Evolutionary conservation across 1,140 invertebrate species (phyloP), one percentile per base, ranked within the genome.

Genomic region (Drosophila trapezifrons): DNA sequence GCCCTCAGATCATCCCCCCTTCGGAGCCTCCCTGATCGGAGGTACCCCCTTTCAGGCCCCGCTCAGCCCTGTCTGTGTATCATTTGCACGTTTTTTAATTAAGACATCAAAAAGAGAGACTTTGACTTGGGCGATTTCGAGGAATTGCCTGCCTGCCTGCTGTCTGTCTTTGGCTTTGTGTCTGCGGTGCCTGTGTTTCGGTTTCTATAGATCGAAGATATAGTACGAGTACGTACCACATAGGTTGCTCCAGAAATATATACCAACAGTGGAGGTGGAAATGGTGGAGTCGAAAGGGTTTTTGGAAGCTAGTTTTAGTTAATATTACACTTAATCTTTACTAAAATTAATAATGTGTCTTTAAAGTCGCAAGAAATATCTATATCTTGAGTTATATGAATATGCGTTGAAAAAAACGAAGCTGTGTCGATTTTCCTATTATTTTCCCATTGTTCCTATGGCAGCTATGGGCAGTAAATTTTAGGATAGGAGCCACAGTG

Each of bases 51-150:
- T 4, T 10, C 25, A 4, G 27, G 17, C 42, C 12, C 37, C 22
- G 17, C 15, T 6, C 32, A 17, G 25, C 51, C 43, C 13, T 35
- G 27, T 37, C 43, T 63, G 47, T 49, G 81, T 62, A 85, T 90
- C 85, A 87, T 89, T 87, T 87, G 84, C 84, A 87, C 83, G 83
- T 87, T 90, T 90, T 90, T 90, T 90, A 90, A 90, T 90, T 90
- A 90, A 90, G 87, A 90, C 87, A 90, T 90, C 87, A 90, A 90
- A 90, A 87, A 78, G 81, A 90, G 83, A 90, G 80, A 72, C 69
- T 90, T 90, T 90, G 87, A 90, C 87, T 90, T 67, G 58, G 72
- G 81, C 85, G 87, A 90, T 90, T 90, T 90, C 87, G 78, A 89
- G 78, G 87, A 90, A 90, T 90, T 75, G 78, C 55, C 79, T 67